Conservation (phyloP, 2,797 vertebrate species). For the Pangasius larnaudii region DNA sequence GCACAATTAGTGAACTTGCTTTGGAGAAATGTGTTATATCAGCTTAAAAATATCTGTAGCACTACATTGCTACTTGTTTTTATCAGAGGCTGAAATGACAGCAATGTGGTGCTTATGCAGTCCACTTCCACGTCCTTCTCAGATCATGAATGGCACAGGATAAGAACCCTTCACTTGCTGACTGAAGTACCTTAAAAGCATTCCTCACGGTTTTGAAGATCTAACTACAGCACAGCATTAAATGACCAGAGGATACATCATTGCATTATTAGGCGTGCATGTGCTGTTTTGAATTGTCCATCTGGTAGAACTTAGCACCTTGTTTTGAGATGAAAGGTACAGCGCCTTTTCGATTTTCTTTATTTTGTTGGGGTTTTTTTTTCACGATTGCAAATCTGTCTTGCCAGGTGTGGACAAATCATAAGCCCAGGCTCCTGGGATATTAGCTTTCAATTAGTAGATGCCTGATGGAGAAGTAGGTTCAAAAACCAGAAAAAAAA, state of each 20-base stretch:
- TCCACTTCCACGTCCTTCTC: conserved; percentile 20
- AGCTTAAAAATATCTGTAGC: background rate
- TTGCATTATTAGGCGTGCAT: conserved; percentile 15
- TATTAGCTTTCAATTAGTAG: background rate
- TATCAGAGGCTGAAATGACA: background rate
- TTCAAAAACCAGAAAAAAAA: background rate
- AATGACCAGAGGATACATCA: conserved; percentile 28
- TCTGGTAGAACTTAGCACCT: conserved; percentile 18
- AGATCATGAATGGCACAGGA: conserved; percentile 12
- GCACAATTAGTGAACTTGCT: background rate
- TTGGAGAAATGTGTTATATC: background rate
- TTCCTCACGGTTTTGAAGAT: conserved; percentile 25
- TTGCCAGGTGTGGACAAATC: background rate
- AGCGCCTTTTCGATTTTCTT: background rate
- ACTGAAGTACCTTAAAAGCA: conserved; percentile 41
- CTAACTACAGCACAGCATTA: conserved; percentile 34
- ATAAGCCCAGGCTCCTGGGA: background rate
- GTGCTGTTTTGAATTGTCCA: conserved; percentile 18
- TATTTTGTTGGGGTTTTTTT: background rate
- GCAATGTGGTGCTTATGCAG: background rate
- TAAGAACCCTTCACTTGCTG: conserved; percentile 7
- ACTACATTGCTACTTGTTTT: background rate
- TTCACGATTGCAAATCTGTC: background rate
- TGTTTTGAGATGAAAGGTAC: conserved; percentile 22
- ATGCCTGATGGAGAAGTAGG: background rate